phyloP scores from a whole-genome alignment of 1,140 invertebrate genomes.

The Hetaerina americana region DNA sequence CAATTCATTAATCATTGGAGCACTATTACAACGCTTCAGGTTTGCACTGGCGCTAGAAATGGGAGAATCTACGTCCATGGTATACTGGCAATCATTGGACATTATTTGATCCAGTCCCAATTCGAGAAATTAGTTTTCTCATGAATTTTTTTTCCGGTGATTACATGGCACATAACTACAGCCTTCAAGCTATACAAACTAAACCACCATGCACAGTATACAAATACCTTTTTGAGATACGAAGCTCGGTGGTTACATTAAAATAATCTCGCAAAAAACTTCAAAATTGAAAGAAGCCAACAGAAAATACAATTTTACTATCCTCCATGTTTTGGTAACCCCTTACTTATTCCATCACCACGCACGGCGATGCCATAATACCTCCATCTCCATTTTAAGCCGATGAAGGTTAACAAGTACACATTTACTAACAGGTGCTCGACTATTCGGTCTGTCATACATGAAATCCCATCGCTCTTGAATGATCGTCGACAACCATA shows the following conservation, averaged over 20 bases:
- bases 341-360: neutral
- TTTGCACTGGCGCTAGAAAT: slow-evolving; percentile 31
- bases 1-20: slow-evolving; percentile 66
- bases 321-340: neutral
- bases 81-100: neutral
- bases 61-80: slow-evolving; percentile 45
- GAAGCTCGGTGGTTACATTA: neutral
- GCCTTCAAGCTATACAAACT: neutral
- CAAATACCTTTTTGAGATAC: neutral
- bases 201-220: too few relatives aligned
- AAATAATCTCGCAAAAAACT: neutral
- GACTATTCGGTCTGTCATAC: neutral
- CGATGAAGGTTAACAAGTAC: neutral
- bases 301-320: neutral
- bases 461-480: neutral
- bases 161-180: neutral
- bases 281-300: neutral
- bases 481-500: neutral
- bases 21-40: slow-evolving; percentile 67
- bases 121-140: neutral
- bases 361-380: neutral
- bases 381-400: neutral
- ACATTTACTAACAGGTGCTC: neutral
- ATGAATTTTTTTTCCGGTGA: neutral
- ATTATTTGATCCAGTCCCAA: neutral